Percentiles rank a stretch among this genome's conserved stretches.
These are phyloP conservation scores for Branchipolynoe longqiensis DNA, from an alignment of 2,888 invertebrate species.

Conservation along the genomic window DNA sequence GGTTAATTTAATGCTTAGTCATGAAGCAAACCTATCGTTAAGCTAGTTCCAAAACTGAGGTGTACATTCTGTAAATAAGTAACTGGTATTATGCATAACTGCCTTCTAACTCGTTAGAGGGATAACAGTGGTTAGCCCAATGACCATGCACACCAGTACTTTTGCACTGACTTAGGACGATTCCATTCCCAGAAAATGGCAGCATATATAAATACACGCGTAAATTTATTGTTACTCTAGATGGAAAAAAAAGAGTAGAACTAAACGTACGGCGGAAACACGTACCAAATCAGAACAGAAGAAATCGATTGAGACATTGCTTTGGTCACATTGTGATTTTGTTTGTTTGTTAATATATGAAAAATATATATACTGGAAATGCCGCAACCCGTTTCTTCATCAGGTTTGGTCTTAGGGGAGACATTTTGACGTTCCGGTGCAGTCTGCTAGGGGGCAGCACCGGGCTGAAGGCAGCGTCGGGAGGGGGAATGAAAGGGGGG, in stretches of 20 bases:
- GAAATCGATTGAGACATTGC: conserved; percentile 31
- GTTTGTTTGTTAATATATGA: neutral
- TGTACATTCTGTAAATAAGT: neutral
- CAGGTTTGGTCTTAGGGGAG: neutral
- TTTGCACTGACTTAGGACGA: neutral
- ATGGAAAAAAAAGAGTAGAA: neutral
- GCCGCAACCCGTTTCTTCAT: neutral
- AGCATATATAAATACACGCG: no score
- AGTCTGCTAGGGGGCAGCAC: neutral
- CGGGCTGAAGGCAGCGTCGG: neutral
- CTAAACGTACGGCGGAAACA: neutral
- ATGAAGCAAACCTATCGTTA: conserved; percentile 1
- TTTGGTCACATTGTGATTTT: neutral
- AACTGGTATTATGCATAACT: conserved; percentile 40
- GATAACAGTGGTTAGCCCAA: neutral
- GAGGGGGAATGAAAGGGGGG: conserved; percentile 4
- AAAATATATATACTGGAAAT: conserved; percentile 14
- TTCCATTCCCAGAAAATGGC: neutral
- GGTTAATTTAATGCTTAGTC: neutral
- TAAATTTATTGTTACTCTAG: neutral
- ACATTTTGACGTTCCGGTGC: neutral
- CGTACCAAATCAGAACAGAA: neutral
- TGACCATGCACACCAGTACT: neutral
- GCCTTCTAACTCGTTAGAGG: neutral
- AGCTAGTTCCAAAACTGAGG: neutral